Base-by-base conservation (phyloP, 2,797 vertebrate species). In the Chaunax sp. region DNA sequence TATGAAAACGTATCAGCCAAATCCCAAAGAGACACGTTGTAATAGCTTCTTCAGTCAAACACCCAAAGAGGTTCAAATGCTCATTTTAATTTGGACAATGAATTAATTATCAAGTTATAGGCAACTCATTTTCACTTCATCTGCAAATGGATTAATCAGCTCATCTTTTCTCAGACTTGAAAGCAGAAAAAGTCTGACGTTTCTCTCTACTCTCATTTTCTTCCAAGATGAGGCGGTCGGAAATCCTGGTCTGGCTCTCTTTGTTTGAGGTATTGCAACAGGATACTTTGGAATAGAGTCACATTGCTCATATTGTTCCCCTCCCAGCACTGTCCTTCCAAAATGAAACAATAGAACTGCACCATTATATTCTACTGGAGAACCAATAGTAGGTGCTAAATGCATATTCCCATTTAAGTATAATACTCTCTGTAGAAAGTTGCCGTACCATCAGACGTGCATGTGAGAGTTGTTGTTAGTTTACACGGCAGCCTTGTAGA, bases 251-350 rank as follows among this genome's bases (percentile, higher is more conserved):
- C 11, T 19, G 3, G 3, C n/a, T 54, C 15, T 38, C 23, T 84
- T 74, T 84, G 54, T 69, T 72, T 30, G n/a, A 69, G 47, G n/a
- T 67, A 47, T 72, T 79, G 78, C 40, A 86, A 83, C 59, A 70
- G 58, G 77, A 85, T 45, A 69, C 61, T 12, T 60, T 72, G 33
- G 46, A 77, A 30, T 59, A 41, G 51, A 58, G 15, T 41, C 47
- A 59, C 22, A 56, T 60, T 23, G 38, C 49, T 51, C 7, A 43
- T 53, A 61, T 53, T 8, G 25, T 15, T 62, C 0, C 33, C 30
- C 61, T 78, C 38, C 64, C 72, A 59, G 47, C 14, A 2, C 47
- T 63, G 66, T 75, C 16, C 56, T 58, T 55, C 49, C 58, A 50
- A 44, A 70, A 46, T 0, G 0, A 12, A 44, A 81, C 65, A 78